Evolutionary conservation across 2,888 invertebrate genomes (phyloP), one percentile per base, ranked within the genome.

Genomic region (Acrobasis suavella): DNA sequence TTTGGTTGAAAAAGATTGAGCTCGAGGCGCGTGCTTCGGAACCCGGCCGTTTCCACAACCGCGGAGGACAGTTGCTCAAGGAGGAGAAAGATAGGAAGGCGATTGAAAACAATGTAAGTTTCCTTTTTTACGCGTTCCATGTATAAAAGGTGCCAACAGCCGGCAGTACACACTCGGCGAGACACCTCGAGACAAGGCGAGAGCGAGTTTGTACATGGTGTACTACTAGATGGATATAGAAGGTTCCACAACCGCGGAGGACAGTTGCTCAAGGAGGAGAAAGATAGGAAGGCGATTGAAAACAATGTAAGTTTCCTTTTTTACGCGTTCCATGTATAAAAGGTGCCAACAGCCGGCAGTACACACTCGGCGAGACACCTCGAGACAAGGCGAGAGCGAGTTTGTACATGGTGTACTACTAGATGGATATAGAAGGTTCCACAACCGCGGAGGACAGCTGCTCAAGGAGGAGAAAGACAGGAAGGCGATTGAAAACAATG

Each of bases 181-280:
- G 22, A 22, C 22, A 22, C 22, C 22, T 5, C 22, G 22, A 22
- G 22, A 22, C 22, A 22, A 5, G 22, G 22, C 5, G 22, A 22
- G 22, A 22, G 22, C 2, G 22, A 22, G 22, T 22, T 2, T 22
- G 22, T 22, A 22, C 22, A 22, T 22, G 22, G 22, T 22, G 22
- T 5, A n/a, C n/a, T n/a, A n/a, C n/a, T n/a, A n/a, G n/a, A n/a
- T n/a, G n/a, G n/a, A n/a, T n/a, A n/a, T n/a, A n/a, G n/a, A n/a
- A n/a, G n/a, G n/a, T 97, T 95, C 78, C 95, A 97, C 72, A 98
- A 98, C 84, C 94, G 98, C 49, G 98, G 98, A 0, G 97, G 98
- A 0, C 96, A 96, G 69, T 87, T 98, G 8, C 86, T 98, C 1
- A 94, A 94, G 60, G 98, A 98, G 80, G 98, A 98, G 82, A 97